Percentiles rank a stretch among this genome's conserved stretches.
Evolutionary conservation across 2,888 invertebrate species (phyloP).

Genomic region (Cheilosia grossa): DNA sequence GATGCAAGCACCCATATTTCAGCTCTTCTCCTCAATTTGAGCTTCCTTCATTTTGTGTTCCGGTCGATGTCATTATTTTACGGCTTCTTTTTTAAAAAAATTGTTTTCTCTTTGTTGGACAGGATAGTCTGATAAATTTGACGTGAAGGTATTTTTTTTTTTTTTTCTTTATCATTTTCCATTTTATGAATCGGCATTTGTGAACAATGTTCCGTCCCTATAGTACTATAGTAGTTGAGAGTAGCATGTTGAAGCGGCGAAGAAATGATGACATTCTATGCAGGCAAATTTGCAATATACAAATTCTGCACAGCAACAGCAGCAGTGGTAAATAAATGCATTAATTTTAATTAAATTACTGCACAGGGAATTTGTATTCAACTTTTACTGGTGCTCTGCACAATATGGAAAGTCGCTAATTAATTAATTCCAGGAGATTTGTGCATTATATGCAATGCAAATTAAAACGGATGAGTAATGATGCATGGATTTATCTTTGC

Average conservation of each 20-base stretch:
- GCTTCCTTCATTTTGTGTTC: constrained; percentile 1
- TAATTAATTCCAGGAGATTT: constrained; percentile 19
- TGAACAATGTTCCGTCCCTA: neutral
- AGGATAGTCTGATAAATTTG: constrained; percentile 21
- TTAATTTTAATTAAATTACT: constrained; percentile 42
- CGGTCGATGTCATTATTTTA: constrained; percentile 16
- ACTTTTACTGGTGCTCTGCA: neutral
- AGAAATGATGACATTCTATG: constrained; percentile 16
- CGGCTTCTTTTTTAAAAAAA: constrained; percentile 1
- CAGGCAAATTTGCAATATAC: constrained; percentile 13
- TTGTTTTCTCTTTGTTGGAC: neutral
- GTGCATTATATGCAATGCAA: neutral
- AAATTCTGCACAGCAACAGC: neutral
- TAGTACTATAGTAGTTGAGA: neutral
- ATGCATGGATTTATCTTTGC: neutral
- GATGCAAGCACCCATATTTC: constrained; percentile 16
- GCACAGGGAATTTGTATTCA: neutral
- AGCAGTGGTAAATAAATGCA: constrained; percentile 10
- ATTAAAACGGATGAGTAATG: constrained; percentile 21
- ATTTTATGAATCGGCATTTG: constrained; percentile 31
- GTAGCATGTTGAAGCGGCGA: neutral
- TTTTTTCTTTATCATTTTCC: neutral
- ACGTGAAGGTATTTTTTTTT: constrained; percentile 2
- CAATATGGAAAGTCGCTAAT: constrained; percentile 23
- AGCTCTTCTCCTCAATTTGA: neutral